Evolutionary conservation across 1,140 invertebrate genomes (phyloP), one percentile per base, ranked within the genome.

Genomic region (Conus betulinus): DNA sequence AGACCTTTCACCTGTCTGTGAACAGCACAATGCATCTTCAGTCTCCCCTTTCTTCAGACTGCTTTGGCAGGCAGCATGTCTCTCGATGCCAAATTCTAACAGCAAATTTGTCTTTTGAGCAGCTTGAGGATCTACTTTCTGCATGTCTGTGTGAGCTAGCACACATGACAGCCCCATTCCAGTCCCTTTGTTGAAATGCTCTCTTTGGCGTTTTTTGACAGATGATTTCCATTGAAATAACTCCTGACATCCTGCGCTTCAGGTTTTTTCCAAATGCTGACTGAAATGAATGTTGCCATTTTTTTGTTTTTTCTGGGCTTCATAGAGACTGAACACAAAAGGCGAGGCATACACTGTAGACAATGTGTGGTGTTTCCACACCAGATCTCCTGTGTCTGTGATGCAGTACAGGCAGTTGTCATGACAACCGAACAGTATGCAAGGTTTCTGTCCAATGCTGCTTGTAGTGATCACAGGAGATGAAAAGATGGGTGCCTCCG

Each of bases 401-500:
- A 97, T 89, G 92, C 96, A 96, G 92, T 97, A 97, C 15, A 97
- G 91, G 94, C 95, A 94, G 53, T 94, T 94, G 92, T 97, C 96
- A 91, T 97, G 96, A 91, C 96, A 97, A 5, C 97, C 96, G 93
- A 97, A 96, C 83, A 96, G 91, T 57, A 97, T 88, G 23, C 88
- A 88, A 92, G 20, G n/a, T 51, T 39, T 39, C 17, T n/a, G 39
- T 15, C 10, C 78, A 10, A 15, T 11, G n/a, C 17, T 20, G 39
- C 7, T 52, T 51, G 51, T 85, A 3, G 17, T 74, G 51, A 92
- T 82, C 55, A 91, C 88, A 57, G 96, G 94, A 71, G 97, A 97
- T 10, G 97, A 97, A 95, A 97, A 97, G 89, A 97, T 96, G 89
- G 96, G 96, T 20, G 96, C 96, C 86, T 96, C 92, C 74, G 96